Percentiles rank a stretch among this genome's conserved stretches.
Conservation (phyloP, 2,113 vertebrate genomes). For the Podarcis raffonei region DNA sequence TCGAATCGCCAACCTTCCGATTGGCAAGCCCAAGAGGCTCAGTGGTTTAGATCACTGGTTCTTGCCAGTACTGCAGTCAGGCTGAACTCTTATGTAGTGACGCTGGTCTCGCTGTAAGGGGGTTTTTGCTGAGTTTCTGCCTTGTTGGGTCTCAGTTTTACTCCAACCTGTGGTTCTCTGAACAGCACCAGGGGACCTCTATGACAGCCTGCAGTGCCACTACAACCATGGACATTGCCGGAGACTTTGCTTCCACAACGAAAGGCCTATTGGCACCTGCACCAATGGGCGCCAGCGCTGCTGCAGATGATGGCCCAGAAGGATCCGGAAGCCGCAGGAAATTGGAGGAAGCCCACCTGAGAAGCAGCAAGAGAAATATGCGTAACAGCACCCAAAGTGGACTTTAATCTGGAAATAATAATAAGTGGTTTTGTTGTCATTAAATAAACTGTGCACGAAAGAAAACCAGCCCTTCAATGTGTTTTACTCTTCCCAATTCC, state of each 20-base stretch:
- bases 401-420: accelerated
- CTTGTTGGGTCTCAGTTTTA: background rate
- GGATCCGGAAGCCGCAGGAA: background rate
- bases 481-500: background rate
- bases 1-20: no score
- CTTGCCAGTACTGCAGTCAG: no score
- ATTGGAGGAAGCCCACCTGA: background rate
- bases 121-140: background rate
- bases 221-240: conserved; percentile 55
- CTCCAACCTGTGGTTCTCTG: background rate
- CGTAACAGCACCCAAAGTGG: accelerated
- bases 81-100: no score
- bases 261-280: conserved; percentile 61
- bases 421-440: accelerated
- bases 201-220: conserved; percentile 45
- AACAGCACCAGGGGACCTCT: conserved; percentile 35
- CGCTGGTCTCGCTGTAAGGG: no score
- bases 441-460: background rate
- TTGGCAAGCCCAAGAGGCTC: no score
- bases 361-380: accelerated
- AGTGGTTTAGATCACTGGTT: background rate
- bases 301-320: conserved; percentile 48
- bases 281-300: conserved; percentile 48
- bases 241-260: conserved; percentile 67
- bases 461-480: background rate